These are phyloP conservation scores for Macaca mulatta DNA, from an alignment of 2,113 vertebrate genomes.

Conservation along the genomic window DNA sequence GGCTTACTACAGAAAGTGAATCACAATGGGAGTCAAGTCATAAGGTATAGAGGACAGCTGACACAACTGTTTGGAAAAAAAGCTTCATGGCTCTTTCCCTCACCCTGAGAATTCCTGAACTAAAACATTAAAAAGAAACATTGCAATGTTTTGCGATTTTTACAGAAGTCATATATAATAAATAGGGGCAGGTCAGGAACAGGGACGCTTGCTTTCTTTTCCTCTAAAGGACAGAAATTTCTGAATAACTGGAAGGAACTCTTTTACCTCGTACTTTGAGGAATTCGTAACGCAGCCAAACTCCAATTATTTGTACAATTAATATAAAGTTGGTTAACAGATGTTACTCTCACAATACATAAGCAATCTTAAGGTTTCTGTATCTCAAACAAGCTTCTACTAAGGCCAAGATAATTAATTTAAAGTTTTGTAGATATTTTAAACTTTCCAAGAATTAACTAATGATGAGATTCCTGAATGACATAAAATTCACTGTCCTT, in stretches of 20 bases:
- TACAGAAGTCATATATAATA: background rate
- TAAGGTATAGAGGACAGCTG: background rate
- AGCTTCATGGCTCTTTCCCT: background rate
- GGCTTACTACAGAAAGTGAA: background rate
- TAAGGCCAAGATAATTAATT: background rate
- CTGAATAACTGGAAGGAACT: background rate
- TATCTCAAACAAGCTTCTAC: conserved; percentile 45
- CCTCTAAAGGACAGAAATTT: conserved; percentile 14
- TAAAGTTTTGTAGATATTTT: background rate
- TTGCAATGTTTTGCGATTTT: background rate
- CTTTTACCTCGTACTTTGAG: background rate
- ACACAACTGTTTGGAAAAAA: background rate
- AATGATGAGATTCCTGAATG: background rate
- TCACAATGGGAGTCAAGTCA: background rate
- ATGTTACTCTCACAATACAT: background rate
- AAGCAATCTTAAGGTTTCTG: background rate
- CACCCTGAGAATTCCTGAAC: background rate
- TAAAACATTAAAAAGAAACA: background rate
- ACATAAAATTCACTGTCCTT: conserved; percentile 16
- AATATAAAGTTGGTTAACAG: background rate
- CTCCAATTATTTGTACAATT: background rate
- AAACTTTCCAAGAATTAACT: background rate
- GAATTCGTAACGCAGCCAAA: background rate
- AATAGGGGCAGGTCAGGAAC: background rate
- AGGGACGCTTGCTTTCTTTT: background rate